Evolutionary conservation across 2,888 invertebrate species (phyloP), one percentile per base, ranked within the genome.

Genomic region (Zaprionus obscuricornis): DNA sequence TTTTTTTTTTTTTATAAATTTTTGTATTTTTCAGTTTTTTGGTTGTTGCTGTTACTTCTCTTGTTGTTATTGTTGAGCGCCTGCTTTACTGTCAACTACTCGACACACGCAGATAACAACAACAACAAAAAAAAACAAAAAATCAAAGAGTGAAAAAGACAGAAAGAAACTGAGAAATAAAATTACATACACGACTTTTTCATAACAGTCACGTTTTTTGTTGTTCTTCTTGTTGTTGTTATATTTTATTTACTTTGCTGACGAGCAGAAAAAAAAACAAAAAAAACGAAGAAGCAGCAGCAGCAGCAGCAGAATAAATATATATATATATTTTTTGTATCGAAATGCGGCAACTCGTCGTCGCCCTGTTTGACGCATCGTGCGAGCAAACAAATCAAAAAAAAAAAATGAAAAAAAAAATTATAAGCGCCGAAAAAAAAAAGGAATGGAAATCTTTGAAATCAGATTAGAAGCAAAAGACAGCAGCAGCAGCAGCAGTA

Each of bases 121-220:
- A 5, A 33, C 14, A 14, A 26, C 8, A 33, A 63, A 11, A 37
- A 36, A 49, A 11, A 47, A 36, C 16, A 50, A 43, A 39, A 13
- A 45, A 47, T 34, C 45, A 37, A 18, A 22, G 34, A 59, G 42
- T 27, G 47, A 58, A 36, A 3, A 29, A 4, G 3, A n/a, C 1
- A 31, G 13, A 31, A 31, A 45, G 20, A 46, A 52, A 40, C 13
- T 27, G 17, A 34, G 17, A 70, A 43, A 50, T 37, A 70, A 72
- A 69, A 72, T 66, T 63, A 72, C 46, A 68, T 68, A 78, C 83
- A 79, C 74, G 83, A 82, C 49, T 82, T 82, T 65, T 73, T 71
- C 73, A 66, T 67, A 66, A 64, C 63, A 79, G 79, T 79, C 79
- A 79, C 76, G 71, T 78, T 79, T 81, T 79, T 76, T 18, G 29